phyloP scores from a whole-genome alignment of 2,888 invertebrate genomes.

The Bellardia bayeri region DNA sequence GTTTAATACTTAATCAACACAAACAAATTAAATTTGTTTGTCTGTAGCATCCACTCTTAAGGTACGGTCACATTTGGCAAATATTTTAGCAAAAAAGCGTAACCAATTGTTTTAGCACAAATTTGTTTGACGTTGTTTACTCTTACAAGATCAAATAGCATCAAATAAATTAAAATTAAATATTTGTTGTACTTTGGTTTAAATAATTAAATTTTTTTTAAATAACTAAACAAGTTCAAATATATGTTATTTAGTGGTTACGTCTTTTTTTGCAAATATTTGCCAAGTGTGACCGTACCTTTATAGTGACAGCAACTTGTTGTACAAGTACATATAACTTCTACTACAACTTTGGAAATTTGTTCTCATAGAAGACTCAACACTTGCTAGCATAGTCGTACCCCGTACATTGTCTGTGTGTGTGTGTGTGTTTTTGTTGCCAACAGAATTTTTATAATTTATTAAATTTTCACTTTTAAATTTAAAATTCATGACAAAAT shows the following conservation, averaged over 20 bases:
- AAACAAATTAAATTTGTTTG: slow-evolving; percentile 68
- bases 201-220: too few relatives aligned
- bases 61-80: too few relatives aligned
- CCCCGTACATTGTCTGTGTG: not conserved
- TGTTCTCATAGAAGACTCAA: slow-evolving; percentile 9
- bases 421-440: slow-evolving; percentile 7
- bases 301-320: slow-evolving; percentile 52
- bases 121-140: too few relatives aligned
- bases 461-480: slow-evolving; percentile 54
- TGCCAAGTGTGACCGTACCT: too few relatives aligned
- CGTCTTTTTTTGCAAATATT: too few relatives aligned
- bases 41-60: slow-evolving; percentile 31
- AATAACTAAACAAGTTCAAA: too few relatives aligned
- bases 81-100: too few relatives aligned
- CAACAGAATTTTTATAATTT: slow-evolving; percentile 30
- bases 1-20: slow-evolving; percentile 62
- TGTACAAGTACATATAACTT: slow-evolving; percentile 17
- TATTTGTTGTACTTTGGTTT: too few relatives aligned
- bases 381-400: slow-evolving; percentile 25
- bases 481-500: slow-evolving; percentile 49
- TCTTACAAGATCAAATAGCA: too few relatives aligned
- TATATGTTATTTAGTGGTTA: too few relatives aligned
- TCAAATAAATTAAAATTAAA: too few relatives aligned
- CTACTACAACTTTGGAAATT: slow-evolving; percentile 1
- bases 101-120: too few relatives aligned